These are phyloP conservation scores for Acrossocheilus fasciatus DNA, from an alignment of 2,797 vertebrate species.

Conservation along the genomic window DNA sequence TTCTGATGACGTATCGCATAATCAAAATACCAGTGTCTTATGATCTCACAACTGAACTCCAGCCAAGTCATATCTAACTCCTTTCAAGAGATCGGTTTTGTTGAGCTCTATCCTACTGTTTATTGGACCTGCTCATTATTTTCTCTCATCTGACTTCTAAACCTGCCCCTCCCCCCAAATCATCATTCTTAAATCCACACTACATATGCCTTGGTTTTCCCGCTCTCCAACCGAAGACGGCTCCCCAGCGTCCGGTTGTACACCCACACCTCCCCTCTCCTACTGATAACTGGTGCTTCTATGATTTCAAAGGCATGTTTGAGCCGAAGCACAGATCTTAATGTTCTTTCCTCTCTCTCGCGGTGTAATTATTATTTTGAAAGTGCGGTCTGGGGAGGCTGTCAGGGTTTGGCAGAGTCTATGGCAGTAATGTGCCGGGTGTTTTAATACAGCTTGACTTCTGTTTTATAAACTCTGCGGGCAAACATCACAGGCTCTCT, in stretches of 20 bases:
- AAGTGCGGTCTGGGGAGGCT: constrained; percentile 68
- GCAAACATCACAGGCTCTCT: constrained; percentile 69
- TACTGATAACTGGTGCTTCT: constrained; percentile 75
- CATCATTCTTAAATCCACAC: constrained; percentile 54
- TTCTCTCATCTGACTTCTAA: constrained; percentile 4
- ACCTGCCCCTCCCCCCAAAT: not conserved
- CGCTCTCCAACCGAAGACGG: not conserved
- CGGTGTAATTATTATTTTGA: constrained; percentile 79
- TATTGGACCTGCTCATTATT: constrained; percentile 25
- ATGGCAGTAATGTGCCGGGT: constrained; percentile 61
- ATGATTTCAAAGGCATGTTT: constrained; percentile 72
- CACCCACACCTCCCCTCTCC: constrained; percentile 57
- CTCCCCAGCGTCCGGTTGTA: constrained; percentile 35
- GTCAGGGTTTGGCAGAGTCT: constrained; percentile 71
- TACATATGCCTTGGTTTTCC: constrained; percentile 47
- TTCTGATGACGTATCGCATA: not conserved
- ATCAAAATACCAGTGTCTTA: not conserved
- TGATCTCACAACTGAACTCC: not conserved
- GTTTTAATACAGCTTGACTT: constrained; percentile 77
- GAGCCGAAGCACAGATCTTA: constrained; percentile 74
- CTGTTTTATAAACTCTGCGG: constrained; percentile 72
- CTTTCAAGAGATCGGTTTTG: not conserved
- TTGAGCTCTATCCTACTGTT: not conserved
- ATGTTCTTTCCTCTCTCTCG: constrained; percentile 59
- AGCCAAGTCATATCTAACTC: constrained; percentile 15